A percentile compares a stretch with the other conserved stretches of the same genome.
These are phyloP conservation scores for Drosophila pachea DNA, from an alignment of 1,140 invertebrate species.

Conservation along the genomic window DNA sequence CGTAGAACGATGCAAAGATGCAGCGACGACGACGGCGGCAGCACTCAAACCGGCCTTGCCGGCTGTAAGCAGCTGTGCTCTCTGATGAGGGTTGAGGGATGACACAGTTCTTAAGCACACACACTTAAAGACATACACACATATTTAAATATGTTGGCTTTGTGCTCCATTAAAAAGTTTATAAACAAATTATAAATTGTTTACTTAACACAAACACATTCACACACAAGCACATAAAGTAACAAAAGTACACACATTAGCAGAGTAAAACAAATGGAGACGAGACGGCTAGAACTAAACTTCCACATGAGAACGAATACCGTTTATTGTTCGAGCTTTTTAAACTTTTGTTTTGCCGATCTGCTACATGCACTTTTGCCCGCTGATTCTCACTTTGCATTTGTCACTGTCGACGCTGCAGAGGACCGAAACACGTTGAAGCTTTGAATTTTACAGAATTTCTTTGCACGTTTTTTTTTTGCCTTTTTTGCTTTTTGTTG, in stretches of 20 bases:
- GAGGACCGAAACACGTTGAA: constrained; percentile 25
- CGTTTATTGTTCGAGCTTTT: constrained; percentile 39
- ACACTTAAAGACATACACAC: background rate
- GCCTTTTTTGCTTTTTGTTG: constrained; percentile 19
- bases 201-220: constrained; percentile 54
- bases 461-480: constrained; percentile 45
- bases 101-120: constrained; percentile 38
- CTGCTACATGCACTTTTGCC: constrained; percentile 40
- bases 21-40: constrained; percentile 17
- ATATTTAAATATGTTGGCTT: constrained; percentile 3
- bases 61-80: constrained; percentile 21
- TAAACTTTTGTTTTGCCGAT: constrained; percentile 36
- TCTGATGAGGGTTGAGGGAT: constrained; percentile 32
- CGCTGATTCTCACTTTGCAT: constrained; percentile 52
- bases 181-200: constrained; percentile 69
- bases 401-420: constrained; percentile 31
- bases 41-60: constrained; percentile 46
- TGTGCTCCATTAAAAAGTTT: constrained; percentile 41
- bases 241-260: constrained; percentile 17
- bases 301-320: constrained; percentile 42
- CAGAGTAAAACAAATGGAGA: constrained; percentile 22
- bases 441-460: constrained; percentile 62
- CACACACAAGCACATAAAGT: constrained; percentile 23
- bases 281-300: constrained; percentile 31
- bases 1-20: constrained; percentile 1